Evolutionary conservation across 2,797 vertebrate genomes (phyloP), one percentile per base, ranked within the genome.

Genomic region (Pangasius sanitwongsei): DNA sequence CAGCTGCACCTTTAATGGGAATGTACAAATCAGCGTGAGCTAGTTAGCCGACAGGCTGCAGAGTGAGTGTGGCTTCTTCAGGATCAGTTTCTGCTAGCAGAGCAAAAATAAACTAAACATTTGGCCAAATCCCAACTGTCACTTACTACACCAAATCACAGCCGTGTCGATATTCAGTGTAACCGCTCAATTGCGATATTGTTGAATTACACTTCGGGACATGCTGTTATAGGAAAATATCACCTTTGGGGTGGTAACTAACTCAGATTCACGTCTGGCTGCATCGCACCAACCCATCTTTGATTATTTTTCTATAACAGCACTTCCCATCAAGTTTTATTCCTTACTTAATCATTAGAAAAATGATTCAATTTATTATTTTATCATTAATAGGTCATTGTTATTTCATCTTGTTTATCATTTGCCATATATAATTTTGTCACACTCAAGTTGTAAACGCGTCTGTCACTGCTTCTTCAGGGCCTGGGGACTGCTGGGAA

Each of bases 401-500:
- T 41, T 77, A 13, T 6, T 25, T 18, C 13, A 78, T 13, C 2
- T 53, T 55, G 34, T 41, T 23, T 48, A n/a, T 50, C 9, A 15
- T 78, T 77, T 48, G 23, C 28, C 28, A 4, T 31, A n/a, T 48
- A n/a, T n/a, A 13, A 23, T 81, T 57, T 57, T 0, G 31, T 34
- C n/a, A 57, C 13, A 63, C 1, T 28, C 34, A 63, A 28, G 34
- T 83, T 41, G 16, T 7, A 41, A 65, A 63, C 20, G 25, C 25
- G 5, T 25, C 55, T 25, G 50, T 50, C 11, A 44, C 34, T 70
- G 12, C 20, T 90, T 20, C 90, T 90, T 4, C 92, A 99, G 99
- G 96, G 95, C 89, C 91, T 98, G 94, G 98, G 97, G 94, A 93
- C 97, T 91, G 97, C 97, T 91, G 99, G 98, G 90, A 99, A 99